Evolutionary conservation across 2,888 invertebrate species (phyloP), one percentile per base, ranked within the genome.

Genomic region (Rugalucina vietnamica): DNA sequence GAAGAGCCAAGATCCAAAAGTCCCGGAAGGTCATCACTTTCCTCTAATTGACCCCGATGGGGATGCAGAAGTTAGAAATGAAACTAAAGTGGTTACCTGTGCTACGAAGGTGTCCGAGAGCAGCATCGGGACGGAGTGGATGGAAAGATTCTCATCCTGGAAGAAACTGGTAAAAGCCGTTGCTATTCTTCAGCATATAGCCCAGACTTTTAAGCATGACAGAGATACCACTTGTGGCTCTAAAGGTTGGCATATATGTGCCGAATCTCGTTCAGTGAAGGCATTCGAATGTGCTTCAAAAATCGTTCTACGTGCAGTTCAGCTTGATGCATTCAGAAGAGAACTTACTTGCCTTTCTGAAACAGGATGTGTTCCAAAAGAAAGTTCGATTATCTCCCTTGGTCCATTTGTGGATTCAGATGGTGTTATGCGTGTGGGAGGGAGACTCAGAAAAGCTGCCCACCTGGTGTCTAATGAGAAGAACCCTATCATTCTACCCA

Each of bases 31-130:
- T 24, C 49, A 60, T 1, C 21, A 34, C 1, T 74, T 71, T 54
- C 78, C 73, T 2, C 74, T 87, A 1, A 27, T 81, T 10, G 36
- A 87, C 12, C 81, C 86, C 10, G 76, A 77, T 12, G 12, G 29
- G 0, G 85, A 87, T 43, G 74, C 36, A 3, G 87, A 83, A 29
- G 32, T 84, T n/a, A 37, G 84, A 14, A 82, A 86, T 24, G 29
- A 24, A 14, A 65, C 78, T 24, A 29, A 36, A 18, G 50, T 76
- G 2, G 21, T 54, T 27, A 27, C 76, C 21, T 39, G 24, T 10
- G 69, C 39, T 5, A 76, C 80, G 0, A 36, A 49, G 2, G 43
- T 73, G 12, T 71, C 49, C 1, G 21, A 14, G 12, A 29, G 27
- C 2, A 50, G 50, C 12, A 34, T 60, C 3, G 79, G 43, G 0